phyloP scores from a whole-genome alignment of 2,888 invertebrate species.

The Pollenia labialis region DNA sequence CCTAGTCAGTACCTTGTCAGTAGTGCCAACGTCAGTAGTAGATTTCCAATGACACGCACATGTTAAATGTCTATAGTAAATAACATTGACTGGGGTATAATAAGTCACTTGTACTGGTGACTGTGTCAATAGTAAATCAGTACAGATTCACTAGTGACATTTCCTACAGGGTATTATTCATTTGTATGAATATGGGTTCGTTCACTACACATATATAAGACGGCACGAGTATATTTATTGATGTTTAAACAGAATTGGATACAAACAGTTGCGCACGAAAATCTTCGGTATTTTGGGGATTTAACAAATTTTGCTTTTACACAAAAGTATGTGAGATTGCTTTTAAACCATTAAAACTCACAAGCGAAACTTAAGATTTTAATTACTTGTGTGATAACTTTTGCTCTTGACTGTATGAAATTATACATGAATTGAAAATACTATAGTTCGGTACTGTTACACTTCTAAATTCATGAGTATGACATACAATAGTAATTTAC shows the following conservation, averaged over 20 bases:
- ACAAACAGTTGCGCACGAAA: conserved; percentile 18
- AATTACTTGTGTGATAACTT: background rate
- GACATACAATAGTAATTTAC: too few species aligned
- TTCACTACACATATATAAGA: background rate
- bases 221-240: conserved; percentile 29
- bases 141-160: too few species aligned
- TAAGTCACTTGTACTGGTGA: too few species aligned
- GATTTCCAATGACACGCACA: too few species aligned
- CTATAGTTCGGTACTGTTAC: background rate
- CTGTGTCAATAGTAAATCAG: too few species aligned
- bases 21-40: too few species aligned
- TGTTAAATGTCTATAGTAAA: too few species aligned
- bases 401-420: conserved; percentile 34
- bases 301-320: background rate
- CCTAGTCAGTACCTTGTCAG: too few species aligned
- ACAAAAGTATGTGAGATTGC: rapidly evolving
- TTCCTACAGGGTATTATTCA: too few species aligned
- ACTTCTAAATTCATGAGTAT: background rate
- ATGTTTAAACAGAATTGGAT: conserved; percentile 35
- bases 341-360: background rate
- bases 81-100: too few species aligned
- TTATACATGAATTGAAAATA: conserved; percentile 2
- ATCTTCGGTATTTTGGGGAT: background rate
- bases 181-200: background rate
- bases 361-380: background rate